A percentile compares a stretch with the other conserved stretches of the same genome.
phyloP scores from a whole-genome alignment of 1,140 invertebrate species.

The Scaptomyza hsui region DNA sequence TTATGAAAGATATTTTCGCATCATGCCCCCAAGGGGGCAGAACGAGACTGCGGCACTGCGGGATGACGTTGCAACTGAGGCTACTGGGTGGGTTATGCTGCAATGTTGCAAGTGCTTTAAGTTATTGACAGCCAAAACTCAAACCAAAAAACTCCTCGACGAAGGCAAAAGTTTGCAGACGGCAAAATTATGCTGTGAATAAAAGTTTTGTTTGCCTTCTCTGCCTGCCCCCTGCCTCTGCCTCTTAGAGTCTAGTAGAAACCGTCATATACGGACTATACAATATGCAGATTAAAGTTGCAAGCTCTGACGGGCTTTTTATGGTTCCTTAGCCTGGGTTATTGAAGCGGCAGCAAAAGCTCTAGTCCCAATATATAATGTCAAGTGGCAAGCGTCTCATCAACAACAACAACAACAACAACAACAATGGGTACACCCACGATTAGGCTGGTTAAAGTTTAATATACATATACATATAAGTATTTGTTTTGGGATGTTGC shows the following conservation, averaged over 20 bases:
- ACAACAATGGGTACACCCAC: conserved; percentile 1
- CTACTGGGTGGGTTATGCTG: background rate
- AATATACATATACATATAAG: conserved; percentile 34
- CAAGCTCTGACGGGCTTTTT: conserved; percentile 29
- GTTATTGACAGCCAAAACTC: conserved; percentile 71
- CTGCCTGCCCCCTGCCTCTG: no score
- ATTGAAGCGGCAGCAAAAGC: conserved; percentile 15
- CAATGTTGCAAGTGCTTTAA: conserved; percentile 62
- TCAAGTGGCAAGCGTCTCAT: conserved; percentile 27
- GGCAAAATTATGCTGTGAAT: conserved; percentile 58
- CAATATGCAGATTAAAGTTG: conserved; percentile 57
- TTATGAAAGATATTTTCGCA: conserved; percentile 69
- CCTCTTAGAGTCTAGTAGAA: background rate
- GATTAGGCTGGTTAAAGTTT: conserved; percentile 51
- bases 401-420: background rate
- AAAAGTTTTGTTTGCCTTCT: conserved; percentile 54
- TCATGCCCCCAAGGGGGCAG: conserved; percentile 32
- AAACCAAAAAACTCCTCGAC: conserved; percentile 56
- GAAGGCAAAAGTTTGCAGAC: conserved; percentile 64
- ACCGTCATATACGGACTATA: conserved; percentile 19
- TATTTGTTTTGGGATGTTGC: conserved; percentile 4
- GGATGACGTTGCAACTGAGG: conserved; percentile 1
- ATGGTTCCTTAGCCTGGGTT: conserved; percentile 38
- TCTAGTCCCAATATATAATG: conserved; percentile 17
- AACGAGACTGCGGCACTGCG: conserved; percentile 2